Base-by-base conservation (phyloP, 2,797 vertebrate species). In the Crax fasciolata region DNA sequence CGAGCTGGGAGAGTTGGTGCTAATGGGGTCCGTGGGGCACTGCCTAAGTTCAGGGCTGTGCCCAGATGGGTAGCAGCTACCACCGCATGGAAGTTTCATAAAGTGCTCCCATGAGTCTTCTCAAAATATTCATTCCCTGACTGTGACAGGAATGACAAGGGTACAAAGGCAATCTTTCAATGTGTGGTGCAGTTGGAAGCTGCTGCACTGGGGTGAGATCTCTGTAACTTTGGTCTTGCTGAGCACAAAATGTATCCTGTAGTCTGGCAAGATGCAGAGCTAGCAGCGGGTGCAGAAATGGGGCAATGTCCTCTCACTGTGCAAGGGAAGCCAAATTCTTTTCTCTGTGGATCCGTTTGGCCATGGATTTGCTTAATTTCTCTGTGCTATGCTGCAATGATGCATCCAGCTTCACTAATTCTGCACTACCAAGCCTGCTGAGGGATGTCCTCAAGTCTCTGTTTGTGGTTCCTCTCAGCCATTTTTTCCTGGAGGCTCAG, bases 251-350 rank as follows among this genome's bases (percentile, higher is more conserved):
- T n/a, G 9, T 75, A 65, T 84, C 35, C 72, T 88, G 25, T 52
- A 62, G 55, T 73, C 74, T 82, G 77, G 30, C 51, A 66, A 75
- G 59, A 23, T 59, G 71, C 67, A 94, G 84, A 79, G 61, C 48
- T 54, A 79, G 59, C 39, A 63, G 19, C 67, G 59, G 76, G 32
- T 76, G 67, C 46, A 79, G 70, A 71, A 9, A n/a, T 3, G 58
- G 84, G 84, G 32, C 72, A 80, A 54, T 63, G 80, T 86, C 49
- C n/a, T 84, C 44, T 79, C 83, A 57, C 4, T 68, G 54, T 52
- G 27, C 65, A 71, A 72, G 13, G 32, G 44, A 88, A 95, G 59
- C 67, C 52, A 74, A 74, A 74, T 89, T 49, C 68, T 89, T 84
- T 65, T 90, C 89, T 89, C 52, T 49, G 46, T 14, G n/a, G 32